phyloP scores from a whole-genome alignment of 2,888 invertebrate species.

The Tortricodes alternella region DNA sequence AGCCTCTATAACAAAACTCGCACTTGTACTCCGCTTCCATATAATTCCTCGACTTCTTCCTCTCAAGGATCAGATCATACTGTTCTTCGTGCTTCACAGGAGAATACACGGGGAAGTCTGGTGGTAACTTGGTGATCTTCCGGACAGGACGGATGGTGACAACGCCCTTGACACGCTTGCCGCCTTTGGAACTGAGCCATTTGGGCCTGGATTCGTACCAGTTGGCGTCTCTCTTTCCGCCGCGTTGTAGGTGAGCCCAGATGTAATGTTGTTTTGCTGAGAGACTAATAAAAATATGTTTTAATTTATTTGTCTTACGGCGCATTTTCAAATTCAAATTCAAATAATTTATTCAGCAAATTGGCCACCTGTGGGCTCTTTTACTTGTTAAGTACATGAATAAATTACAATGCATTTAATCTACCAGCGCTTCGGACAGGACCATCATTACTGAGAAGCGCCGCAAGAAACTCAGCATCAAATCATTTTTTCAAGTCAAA shows the following conservation, averaged over 20 bases:
- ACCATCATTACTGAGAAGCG: no score
- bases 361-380: no score
- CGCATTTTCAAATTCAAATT: no score
- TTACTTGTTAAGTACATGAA: no score
- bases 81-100: conserved; percentile 67
- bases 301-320: no score
- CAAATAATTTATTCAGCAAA: no score
- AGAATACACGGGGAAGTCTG: conserved; percentile 57
- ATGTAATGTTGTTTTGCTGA: conserved; percentile 71
- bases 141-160: conserved; percentile 43
- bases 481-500: no score
- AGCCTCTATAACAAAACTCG: conserved; percentile 64
- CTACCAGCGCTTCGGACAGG: no score
- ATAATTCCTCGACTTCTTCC: conserved; percentile 62
- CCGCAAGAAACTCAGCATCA: no score
- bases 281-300: conserved; percentile 53
- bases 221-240: conserved; percentile 45
- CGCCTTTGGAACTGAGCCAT: conserved; percentile 51
- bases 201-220: conserved; percentile 54
- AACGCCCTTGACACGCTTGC: conserved; percentile 41
- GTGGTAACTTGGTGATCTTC: conserved; percentile 48
- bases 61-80: conserved; percentile 54
- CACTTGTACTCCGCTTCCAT: conserved; percentile 63
- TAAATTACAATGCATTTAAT: no score
- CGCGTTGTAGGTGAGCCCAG: conserved; percentile 57